Conservation (phyloP, 1,140 invertebrate genomes). For the Drosophila ironensis region DNA sequence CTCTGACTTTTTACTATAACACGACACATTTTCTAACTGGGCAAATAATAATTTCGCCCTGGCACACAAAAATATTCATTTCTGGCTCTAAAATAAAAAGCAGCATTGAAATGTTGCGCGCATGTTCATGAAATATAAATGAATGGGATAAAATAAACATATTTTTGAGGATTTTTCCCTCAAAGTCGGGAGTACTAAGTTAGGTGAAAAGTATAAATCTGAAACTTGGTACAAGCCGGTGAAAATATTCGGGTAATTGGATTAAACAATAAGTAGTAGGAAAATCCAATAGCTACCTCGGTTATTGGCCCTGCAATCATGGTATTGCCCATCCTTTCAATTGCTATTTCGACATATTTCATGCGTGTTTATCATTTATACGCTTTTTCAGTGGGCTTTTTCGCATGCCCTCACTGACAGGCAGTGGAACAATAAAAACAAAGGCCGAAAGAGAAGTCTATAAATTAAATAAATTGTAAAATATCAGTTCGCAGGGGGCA, state of each 20-base stretch:
- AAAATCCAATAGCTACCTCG: no score
- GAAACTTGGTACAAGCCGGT: no score
- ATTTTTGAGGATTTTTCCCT: no score
- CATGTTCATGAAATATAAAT: background rate
- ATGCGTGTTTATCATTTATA: slow-evolving; percentile 78
- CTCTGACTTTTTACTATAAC: slow-evolving; percentile 41
- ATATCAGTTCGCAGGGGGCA: slow-evolving; percentile 43
- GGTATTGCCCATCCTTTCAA: slow-evolving; percentile 38
- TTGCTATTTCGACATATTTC: slow-evolving; percentile 71
- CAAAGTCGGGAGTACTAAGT: no score
- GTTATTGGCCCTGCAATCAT: slow-evolving; percentile 30
- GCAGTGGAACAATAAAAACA: slow-evolving; percentile 24
- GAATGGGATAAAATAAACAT: slow-evolving; percentile 28
- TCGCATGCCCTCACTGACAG: slow-evolving; percentile 4
- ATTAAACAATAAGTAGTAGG: slow-evolving; percentile 19
- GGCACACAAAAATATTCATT: slow-evolving; percentile 62
- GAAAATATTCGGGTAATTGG: no score
- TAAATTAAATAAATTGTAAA: slow-evolving; percentile 81
- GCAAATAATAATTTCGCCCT: slow-evolving; percentile 70
- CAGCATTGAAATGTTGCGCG: background rate
- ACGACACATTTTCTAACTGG: slow-evolving; percentile 70
- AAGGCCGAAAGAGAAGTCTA: slow-evolving; percentile 34
- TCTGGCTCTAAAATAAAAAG: slow-evolving; percentile 72
- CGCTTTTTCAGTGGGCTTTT: slow-evolving; percentile 54
- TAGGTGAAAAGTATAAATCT: no score